Conservation (phyloP, 2,888 invertebrate genomes). For the Drosophila macrospina region DNA sequence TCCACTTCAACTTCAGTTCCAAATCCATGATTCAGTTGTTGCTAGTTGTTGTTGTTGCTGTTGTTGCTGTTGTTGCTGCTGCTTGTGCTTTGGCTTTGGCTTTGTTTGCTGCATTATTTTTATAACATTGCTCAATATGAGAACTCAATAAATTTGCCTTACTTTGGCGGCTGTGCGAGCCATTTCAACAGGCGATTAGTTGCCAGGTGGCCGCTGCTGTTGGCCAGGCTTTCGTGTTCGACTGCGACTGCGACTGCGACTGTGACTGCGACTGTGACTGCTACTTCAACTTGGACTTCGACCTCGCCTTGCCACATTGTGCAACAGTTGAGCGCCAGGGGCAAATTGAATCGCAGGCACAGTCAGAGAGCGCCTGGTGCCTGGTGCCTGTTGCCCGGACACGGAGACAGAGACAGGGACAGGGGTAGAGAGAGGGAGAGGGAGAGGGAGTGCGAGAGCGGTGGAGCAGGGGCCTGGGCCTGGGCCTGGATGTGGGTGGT, state of each 20-base stretch:
- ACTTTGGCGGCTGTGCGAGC: slow-evolving; percentile 57
- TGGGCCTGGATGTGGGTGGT: slow-evolving; percentile 32
- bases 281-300: slow-evolving; percentile 6
- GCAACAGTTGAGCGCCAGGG: slow-evolving; percentile 66
- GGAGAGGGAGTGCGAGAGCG: not conserved
- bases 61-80: slow-evolving; percentile 7
- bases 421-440: not conserved
- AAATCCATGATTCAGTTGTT: slow-evolving; percentile 19
- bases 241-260: slow-evolving; percentile 6
- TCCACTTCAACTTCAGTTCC: not conserved
- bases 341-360: slow-evolving; percentile 57
- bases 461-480: not conserved
- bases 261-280: no score
- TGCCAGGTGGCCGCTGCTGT: slow-evolving; percentile 53
- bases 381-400: slow-evolving; percentile 40
- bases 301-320: slow-evolving; percentile 33
- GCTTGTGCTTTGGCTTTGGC: slow-evolving; percentile 14
- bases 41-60: slow-evolving; percentile 1
- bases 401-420: not conserved
- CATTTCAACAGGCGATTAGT: slow-evolving; percentile 80
- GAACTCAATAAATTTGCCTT: slow-evolving; percentile 78
- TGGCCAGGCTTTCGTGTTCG: slow-evolving; percentile 19
- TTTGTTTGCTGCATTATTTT: slow-evolving; percentile 68
- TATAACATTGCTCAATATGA: slow-evolving; percentile 77
- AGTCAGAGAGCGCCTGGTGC: no score